Conservation (phyloP, 1,140 invertebrate species). For the Pseudachorutes palmiensis region DNA sequence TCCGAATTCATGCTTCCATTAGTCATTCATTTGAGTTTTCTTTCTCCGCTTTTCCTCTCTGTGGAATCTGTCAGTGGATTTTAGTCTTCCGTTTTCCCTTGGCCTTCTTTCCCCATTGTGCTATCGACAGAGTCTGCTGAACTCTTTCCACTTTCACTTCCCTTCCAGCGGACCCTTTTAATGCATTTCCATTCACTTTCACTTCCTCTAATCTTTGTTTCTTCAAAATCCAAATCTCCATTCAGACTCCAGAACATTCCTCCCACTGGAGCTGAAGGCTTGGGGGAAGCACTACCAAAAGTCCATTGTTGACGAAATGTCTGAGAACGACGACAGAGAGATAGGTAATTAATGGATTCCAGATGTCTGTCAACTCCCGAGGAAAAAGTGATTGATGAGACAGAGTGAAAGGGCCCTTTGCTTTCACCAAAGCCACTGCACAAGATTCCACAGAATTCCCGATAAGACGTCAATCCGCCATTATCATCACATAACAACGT, state of each 20-base stretch:
- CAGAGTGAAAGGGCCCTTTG: slow-evolving; percentile 2
- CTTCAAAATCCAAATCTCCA: slow-evolving; percentile 17
- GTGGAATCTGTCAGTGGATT: slow-evolving; percentile 1
- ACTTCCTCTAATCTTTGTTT: slow-evolving; percentile 26
- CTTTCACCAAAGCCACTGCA: neutral
- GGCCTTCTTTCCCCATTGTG: neutral
- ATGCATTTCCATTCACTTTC: slow-evolving; percentile 10
- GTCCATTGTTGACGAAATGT: slow-evolving; percentile 39
- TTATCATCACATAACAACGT: neutral
- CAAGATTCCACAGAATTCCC: neutral
- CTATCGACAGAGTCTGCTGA: neutral
- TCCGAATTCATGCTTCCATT: slow-evolving; percentile 17
- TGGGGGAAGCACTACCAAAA: slow-evolving; percentile 3
- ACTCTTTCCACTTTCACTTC: slow-evolving; percentile 7
- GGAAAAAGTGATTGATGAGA: slow-evolving; percentile 36
- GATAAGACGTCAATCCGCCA: neutral
- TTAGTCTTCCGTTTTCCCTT: neutral
- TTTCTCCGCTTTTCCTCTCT: slow-evolving; percentile 19
- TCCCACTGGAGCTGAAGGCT: neutral
- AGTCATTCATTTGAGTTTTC: slow-evolving; percentile 23
- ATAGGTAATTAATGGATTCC: slow-evolving; percentile 39
- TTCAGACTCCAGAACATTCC: slow-evolving; percentile 26
- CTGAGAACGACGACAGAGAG: slow-evolving; percentile 33
- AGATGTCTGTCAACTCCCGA: slow-evolving; percentile 38
- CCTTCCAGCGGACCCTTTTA: slow-evolving; percentile 1